Evolutionary conservation across 2,888 invertebrate species (phyloP), one percentile per base, ranked within the genome.

Genomic region (Temnothorax unifasciatus): DNA sequence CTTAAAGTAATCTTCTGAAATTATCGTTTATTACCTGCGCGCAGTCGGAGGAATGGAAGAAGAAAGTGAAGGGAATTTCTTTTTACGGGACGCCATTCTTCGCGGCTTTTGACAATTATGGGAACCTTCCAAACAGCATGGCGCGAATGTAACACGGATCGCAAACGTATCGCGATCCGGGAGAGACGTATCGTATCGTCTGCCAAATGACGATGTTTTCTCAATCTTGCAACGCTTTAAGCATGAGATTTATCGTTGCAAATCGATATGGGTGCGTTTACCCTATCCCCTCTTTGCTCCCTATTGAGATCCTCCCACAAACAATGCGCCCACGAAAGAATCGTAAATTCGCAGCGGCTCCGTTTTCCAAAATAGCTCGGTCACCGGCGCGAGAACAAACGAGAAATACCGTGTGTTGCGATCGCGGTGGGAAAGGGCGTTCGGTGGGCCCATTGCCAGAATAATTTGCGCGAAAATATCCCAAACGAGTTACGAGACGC

Each of bases 391-490:
- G 41, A 44, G 25, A n/a, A 54, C n/a, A 52, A 54, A n/a, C 54
- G 50, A 29, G 29, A 34, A 34, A 9, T 59, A n/a, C 76, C 21
- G 44, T 68, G 44, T 68, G 73, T 34, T 64, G 54, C 64, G 63
- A 54, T 66, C 69, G 29, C 47, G 47, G 57, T 44, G 57, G 57
- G 63, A 73, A 87, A 86, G 63, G 77, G 75, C 61, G 59, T 59
- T 63, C 38, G 52, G 25, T 69, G 85, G 86, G 89, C 85, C 64
- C 64, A 50, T 69, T 79, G 90, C 90, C 90, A 91, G 84, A 89
- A 85, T 84, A 83, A 85, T 77, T 86, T 73, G 85, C 38, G 77
- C 85, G 81, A 91, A 90, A 91, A 90, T 90, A 90, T 90, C 87
- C 83, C 71, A 25, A 66, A 25, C 18, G 44, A 47, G 69, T 90